Percentiles rank a stretch among this genome's conserved stretches.
These are phyloP conservation scores for Myxocyprinus asiaticus DNA, from an alignment of 2,113 vertebrate genomes.

Conservation along the genomic window DNA sequence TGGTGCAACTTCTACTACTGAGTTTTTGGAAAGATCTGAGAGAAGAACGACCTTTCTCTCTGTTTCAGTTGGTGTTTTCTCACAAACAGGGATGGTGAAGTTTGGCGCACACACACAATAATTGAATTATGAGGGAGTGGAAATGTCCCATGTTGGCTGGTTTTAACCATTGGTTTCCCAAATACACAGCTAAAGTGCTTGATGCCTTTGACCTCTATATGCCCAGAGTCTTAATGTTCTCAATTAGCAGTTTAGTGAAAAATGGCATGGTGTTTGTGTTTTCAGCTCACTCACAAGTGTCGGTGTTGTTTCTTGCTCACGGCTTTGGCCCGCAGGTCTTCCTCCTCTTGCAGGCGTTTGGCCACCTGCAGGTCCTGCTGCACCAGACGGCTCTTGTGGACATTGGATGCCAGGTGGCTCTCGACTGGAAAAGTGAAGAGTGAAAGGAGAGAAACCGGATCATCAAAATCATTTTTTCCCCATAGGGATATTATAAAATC, in stretches of 20 bases:
- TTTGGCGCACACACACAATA: background rate
- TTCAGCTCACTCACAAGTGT: constrained; percentile 78
- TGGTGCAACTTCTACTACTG: no score
- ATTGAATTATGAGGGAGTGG: background rate
- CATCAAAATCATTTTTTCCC: no score
- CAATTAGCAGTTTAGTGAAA: no score
- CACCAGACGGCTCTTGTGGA: constrained; percentile 92
- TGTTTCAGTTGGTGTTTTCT: no score
- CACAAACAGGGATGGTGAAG: no score
- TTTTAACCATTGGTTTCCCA: background rate
- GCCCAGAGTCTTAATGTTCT: background rate
- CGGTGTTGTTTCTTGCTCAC: constrained; percentile 78
- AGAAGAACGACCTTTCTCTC: no score
- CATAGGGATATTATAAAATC: no score
- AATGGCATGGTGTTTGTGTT: no score
- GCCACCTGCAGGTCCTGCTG: constrained; percentile 92
- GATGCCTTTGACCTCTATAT: background rate
- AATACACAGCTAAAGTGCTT: background rate
- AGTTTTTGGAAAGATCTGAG: no score
- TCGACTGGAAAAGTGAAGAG: constrained; percentile 80
- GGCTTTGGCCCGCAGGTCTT: constrained; percentile 85
- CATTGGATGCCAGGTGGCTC: constrained; percentile 93
- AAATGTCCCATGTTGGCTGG: background rate
- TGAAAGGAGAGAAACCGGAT: background rate
- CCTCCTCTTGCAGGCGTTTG: constrained; percentile 91